Conservation (phyloP, 1,140 invertebrate species). For the Tenebrio molitor region DNA sequence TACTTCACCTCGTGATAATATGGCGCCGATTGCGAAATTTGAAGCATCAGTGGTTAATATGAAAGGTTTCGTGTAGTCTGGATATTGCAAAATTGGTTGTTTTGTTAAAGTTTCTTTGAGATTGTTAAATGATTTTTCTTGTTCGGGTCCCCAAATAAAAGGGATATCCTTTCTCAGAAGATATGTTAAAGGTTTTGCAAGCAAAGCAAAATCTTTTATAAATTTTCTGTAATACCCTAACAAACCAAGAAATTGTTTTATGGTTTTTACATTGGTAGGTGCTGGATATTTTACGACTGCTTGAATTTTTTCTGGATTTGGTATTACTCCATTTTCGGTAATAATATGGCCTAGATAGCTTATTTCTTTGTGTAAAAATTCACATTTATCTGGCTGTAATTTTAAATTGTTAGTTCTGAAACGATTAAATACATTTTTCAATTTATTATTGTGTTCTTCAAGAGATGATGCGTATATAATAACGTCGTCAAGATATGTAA, state of each 20-base stretch:
- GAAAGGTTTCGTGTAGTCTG: conserved; percentile 60
- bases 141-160: not conserved
- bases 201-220: conserved; percentile 43
- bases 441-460: conserved; percentile 56
- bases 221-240: conserved; percentile 58
- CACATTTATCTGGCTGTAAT: conserved; percentile 65
- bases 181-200: conserved; percentile 23
- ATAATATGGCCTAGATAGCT: conserved; percentile 63
- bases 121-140: conserved; percentile 60
- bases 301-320: conserved; percentile 65
- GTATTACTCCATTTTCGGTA: conserved; percentile 63
- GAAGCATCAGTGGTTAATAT: conserved; percentile 63
- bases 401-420: conserved; percentile 61
- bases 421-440: conserved; percentile 60
- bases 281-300: conserved; percentile 63
- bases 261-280: conserved; percentile 58
- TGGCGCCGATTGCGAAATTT: conserved; percentile 60
- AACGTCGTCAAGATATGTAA: conserved; percentile 66
- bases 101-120: conserved; percentile 62
- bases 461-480: conserved; percentile 63
- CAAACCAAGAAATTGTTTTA: conserved; percentile 24
- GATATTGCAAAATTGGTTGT: conserved; percentile 62
- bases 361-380: conserved; percentile 62
- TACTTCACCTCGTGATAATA: conserved; percentile 49
- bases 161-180: not conserved